phyloP scores from a whole-genome alignment of 1,140 invertebrate species.

The Trichonephila clavata region DNA sequence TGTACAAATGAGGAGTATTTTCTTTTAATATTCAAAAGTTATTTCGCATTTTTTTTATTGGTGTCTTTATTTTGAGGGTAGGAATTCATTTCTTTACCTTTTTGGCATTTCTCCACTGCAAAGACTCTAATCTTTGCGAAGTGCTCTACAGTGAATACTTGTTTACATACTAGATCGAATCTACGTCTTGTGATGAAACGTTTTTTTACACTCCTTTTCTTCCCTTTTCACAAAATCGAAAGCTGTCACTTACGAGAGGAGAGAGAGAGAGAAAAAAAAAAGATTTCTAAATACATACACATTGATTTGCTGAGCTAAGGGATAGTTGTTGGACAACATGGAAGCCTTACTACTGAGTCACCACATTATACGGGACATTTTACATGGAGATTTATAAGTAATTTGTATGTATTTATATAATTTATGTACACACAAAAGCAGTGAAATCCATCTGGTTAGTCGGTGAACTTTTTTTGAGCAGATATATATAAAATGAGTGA shows the following conservation, averaged over 20 bases:
- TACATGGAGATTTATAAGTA: constrained; percentile 67
- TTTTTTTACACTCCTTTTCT: not conserved
- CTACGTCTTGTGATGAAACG: not conserved
- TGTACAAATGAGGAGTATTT: constrained; percentile 11
- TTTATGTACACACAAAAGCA: constrained; percentile 73
- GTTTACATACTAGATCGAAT: not conserved
- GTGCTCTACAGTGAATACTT: not conserved
- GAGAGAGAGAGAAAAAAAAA: not conserved
- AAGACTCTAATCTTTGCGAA: not conserved
- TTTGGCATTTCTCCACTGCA: not conserved
- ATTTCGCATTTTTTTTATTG: not conserved
- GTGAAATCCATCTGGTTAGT: constrained; percentile 15
- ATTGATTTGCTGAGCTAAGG: constrained; percentile 73
- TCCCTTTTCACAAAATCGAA: not conserved
- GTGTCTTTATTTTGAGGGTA: not conserved
- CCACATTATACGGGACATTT: constrained; percentile 60
- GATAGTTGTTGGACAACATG: constrained; percentile 74
- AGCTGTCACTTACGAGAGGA: not conserved
- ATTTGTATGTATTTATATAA: constrained; percentile 63
- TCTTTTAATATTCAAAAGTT: not conserved
- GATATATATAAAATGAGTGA: too few relatives aligned
- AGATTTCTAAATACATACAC: constrained; percentile 6
- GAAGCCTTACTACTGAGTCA: constrained; percentile 76
- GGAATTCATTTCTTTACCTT: constrained; percentile 5
- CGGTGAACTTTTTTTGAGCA: constrained; percentile 39